Evolutionary conservation across 2,888 invertebrate genomes (phyloP).

Genomic region (Aporophyla lueneburgensis): DNA sequence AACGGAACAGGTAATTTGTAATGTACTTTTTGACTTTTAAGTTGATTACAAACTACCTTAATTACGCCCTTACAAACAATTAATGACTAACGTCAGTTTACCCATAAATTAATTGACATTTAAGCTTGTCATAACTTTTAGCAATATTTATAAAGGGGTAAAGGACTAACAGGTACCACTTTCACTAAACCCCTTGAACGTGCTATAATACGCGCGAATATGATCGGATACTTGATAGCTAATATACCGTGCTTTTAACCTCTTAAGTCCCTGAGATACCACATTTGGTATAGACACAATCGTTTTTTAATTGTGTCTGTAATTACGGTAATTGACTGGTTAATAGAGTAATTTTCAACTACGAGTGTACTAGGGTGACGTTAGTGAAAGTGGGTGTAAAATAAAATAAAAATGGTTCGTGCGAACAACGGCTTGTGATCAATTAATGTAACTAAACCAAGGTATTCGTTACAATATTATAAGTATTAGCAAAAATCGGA

Average conservation of each 20-base stretch:
- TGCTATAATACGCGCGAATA: not conserved
- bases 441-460: not conserved
- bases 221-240: not conserved
- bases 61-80: not conserved
- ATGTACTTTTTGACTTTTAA: too few relatives aligned
- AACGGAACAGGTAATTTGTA: too few relatives aligned
- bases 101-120: not conserved
- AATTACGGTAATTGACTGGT: too few relatives aligned
- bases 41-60: too few relatives aligned
- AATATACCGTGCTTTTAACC: not conserved
- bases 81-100: slow-evolving; percentile 8
- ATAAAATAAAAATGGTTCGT: slow-evolving; percentile 20
- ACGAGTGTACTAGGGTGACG: not conserved
- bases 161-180: not conserved
- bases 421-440: slow-evolving; percentile 15
- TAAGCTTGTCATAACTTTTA: slow-evolving; percentile 1
- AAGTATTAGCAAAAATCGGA: slow-evolving; percentile 52
- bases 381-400: not conserved
- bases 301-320: too few relatives aligned
- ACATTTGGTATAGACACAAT: too few relatives aligned
- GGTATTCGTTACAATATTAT: not conserved
- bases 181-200: not conserved
- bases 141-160: not conserved
- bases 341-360: slow-evolving; percentile 10
- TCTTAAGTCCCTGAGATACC: too few relatives aligned